Conservation (phyloP, 2,888 invertebrate species). For the Orchesella flavescens region DNA sequence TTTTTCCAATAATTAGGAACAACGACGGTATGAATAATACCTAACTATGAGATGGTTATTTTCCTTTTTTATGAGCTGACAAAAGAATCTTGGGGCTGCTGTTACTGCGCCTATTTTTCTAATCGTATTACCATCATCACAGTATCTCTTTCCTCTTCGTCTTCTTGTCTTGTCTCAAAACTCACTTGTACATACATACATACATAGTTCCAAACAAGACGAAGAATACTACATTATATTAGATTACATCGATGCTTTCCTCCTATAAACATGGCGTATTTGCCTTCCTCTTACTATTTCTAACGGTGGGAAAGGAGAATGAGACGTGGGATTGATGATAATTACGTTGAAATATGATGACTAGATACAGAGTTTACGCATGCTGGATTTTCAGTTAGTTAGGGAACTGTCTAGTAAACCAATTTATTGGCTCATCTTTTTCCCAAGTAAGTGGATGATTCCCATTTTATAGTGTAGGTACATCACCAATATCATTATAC, state of each 20-base stretch:
- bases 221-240: not conserved
- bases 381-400: constrained; percentile 65
- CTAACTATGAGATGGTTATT: constrained; percentile 26
- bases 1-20: constrained; percentile 51
- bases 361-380: constrained; percentile 66
- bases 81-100: constrained; percentile 24
- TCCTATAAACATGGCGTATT: too few species aligned
- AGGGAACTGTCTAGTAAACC: constrained; percentile 61
- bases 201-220: not conserved
- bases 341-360: constrained; percentile 66
- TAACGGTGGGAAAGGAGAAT: constrained; percentile 16
- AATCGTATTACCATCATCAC: constrained; percentile 9
- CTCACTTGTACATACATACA: not conserved
- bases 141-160: constrained; percentile 4
- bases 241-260: not conserved
- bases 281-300: not conserved
- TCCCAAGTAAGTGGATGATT: constrained; percentile 61
- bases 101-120: not conserved
- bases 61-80: constrained; percentile 44
- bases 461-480: constrained; percentile 51
- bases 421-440: constrained; percentile 66
- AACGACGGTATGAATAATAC: constrained; percentile 31
- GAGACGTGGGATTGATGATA: constrained; percentile 61
- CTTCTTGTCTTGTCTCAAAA: not conserved
- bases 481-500: not conserved